Evolutionary conservation across 2,888 invertebrate genomes (phyloP).

Genomic region (Oxycera nigricornis): DNA sequence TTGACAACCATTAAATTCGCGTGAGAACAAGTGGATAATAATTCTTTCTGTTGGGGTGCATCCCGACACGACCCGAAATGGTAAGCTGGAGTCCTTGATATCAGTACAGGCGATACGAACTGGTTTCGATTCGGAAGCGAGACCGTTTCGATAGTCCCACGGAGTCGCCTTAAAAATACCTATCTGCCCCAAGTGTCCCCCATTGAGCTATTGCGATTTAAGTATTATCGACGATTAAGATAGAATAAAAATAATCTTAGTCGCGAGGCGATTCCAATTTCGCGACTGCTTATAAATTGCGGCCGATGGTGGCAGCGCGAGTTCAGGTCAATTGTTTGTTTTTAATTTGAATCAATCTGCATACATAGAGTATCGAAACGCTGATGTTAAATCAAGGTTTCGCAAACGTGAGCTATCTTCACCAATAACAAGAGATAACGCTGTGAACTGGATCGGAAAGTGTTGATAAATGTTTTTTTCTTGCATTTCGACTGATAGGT

Average conservation of each 20-base stretch:
- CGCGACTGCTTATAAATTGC: neutral
- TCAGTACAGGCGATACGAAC: neutral
- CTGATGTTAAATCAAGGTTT: neutral
- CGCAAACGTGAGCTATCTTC: neutral
- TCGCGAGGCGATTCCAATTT: neutral
- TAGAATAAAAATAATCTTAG: neutral
- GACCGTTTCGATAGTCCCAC: neutral
- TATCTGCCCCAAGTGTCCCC: neutral
- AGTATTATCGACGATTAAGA: neutral
- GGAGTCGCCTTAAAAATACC: neutral
- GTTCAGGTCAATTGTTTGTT: neutral
- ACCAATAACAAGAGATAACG: neutral
- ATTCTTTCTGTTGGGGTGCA: neutral
- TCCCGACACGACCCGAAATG: neutral
- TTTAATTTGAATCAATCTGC: neutral
- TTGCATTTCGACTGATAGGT: neutral
- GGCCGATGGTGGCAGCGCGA: neutral
- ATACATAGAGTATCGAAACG: neutral
- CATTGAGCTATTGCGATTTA: constrained; percentile 1
- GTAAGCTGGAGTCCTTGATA: neutral
- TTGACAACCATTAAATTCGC: neutral
- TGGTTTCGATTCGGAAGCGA: neutral
- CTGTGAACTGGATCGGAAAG: neutral
- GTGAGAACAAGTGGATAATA: neutral
- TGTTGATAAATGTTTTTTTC: neutral